Evolutionary conservation across 2,797 vertebrate genomes (phyloP), one percentile per base, ranked within the genome.

Genomic region (Sebastes trivittatus): DNA sequence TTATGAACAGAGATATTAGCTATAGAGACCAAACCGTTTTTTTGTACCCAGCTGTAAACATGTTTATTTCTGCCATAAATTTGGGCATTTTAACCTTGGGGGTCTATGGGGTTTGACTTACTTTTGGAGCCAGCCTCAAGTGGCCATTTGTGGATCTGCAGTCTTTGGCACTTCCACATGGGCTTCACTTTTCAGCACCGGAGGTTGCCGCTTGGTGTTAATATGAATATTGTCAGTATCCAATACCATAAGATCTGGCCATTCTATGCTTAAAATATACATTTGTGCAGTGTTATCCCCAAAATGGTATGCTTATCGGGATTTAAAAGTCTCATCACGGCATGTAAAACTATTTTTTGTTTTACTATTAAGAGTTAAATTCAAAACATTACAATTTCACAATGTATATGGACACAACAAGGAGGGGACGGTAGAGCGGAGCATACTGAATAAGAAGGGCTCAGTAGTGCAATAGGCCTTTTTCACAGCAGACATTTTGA

Each of bases 201-300:
- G 36, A 38, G 36, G 36, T 38, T 38, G 36, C 36, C 36, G 36
- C 36, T 38, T 38, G 11, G 36, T 38, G 36, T 38, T 38, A 38
- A 14, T 38, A 38, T 32, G 18, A 32, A 54, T 54, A 38, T 38
- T 42, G 5, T 62, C n/a, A 61, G 30, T 38, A 55, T 23, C 23
- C 22, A 34, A 62, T 1, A 61, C 8, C 3, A 36, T 36, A 38
- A 38, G 11, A 38, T 18, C 42, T 16, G 34, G 34, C 11, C n/a
- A 7, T 6, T 62, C 3, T 49, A 59, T 64, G 6, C 58, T 34
- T 32, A 16, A 54, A 32, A 68, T 30, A 13, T 8, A 7, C 2
- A 4, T 27, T 6, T 30, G 0, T 52, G 0, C 3, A 18, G 42
- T 3, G 23, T 55, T 52, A 52, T 52, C 20, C 0, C 2, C 4